Evolutionary conservation across 1,140 invertebrate species (phyloP), one percentile per base, ranked within the genome.

Genomic region (Zaprionus camerounensis): DNA sequence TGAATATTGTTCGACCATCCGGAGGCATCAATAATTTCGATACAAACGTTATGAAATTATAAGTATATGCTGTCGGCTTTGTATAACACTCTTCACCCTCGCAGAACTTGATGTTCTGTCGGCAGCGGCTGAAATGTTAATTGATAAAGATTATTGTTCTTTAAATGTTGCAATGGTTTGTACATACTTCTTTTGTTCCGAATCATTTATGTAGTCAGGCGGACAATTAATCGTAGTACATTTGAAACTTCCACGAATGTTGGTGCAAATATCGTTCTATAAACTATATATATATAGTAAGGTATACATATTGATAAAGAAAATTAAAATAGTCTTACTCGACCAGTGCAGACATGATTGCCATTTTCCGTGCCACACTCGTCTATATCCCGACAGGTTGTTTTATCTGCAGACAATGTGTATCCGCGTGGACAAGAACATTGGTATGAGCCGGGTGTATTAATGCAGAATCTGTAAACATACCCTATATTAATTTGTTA

Each of bases 361-460:
- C 51, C 49, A 11, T 94, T 94, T 0, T 94, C 94, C 2, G 92
- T 92, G n/a, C 94, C 93, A 85, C 98, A 99, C 93, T 99, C 98
- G 91, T 99, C 96, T 74, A 98, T 96, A 93, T 99, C 98, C 96
- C 96, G 95, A 81, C 97, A 98, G 22, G 95, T 96, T 55, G 95
- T 94, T 20, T 94, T 94, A 85, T 98, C 97, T 6, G 93, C 83
- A 0, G 94, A 94, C 4, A 98, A 93, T 22, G 93, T 94, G 92
- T 98, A 99, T 0, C 98, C 98, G 3, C 94, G 92, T 0, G 98
- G 98, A 93, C 98, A 99, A 12, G 94, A 93, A 93, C 98, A 99
- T 51, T 94, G 93, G 92, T 97, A 99, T 46, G 96, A 97, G 5
- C 98, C 98, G 0, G 96, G 95, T 1, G 95, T 95, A 91, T 99